Base-by-base conservation (phyloP, 2,797 vertebrate genomes). In the Dicrostonyx torquatus region DNA sequence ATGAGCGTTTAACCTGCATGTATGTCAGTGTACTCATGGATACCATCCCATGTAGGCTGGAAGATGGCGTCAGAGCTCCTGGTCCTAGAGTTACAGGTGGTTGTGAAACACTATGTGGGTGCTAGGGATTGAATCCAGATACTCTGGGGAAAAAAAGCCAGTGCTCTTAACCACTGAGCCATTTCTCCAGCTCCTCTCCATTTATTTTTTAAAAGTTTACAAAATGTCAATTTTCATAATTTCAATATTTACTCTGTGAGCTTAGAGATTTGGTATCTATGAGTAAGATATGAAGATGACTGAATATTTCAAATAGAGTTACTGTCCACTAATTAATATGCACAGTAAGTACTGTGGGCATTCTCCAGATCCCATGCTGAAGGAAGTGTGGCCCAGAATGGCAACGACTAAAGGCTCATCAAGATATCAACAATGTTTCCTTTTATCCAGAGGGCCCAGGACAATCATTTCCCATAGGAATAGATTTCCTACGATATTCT, bases 401-500 rank as follows among this genome's bases (percentile, higher is more conserved):
- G 82, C 22, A 76, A 55, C 45, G 31, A 93, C 6, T 89, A 22
- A 76, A n/a, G 26, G 40, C 5, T 45, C 12, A 73, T 6, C 15
- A 3, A 29, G 34, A 78, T 77, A 64, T 60, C 43, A 87, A 58
- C 5, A 45, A 17, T 78, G 34, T 53, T 90, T 92, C 66, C 34
- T 20, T 93, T 94, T 96, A 48, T 94, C 14, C 34, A 64, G 40
- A 80, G 20, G 31, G 31, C 1, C 13, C 17, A 17, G 12, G 68
- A 72, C 29, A 92, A 94, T 87, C 91, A 48, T 85, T 87, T 84
- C 62, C 55, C 64, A 17, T 10, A 93, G 58, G 22, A 45, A 77
- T 31, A 91, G 53, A 37, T 53, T 91, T 94, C 55, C 79, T n/a
- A 9, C 31, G 14, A 62, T 50, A 87, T 90, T 93, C 93, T 94